These are phyloP conservation scores for Lacerta viridis DNA, from an alignment of 2,797 vertebrate genomes.

Conservation along the genomic window DNA sequence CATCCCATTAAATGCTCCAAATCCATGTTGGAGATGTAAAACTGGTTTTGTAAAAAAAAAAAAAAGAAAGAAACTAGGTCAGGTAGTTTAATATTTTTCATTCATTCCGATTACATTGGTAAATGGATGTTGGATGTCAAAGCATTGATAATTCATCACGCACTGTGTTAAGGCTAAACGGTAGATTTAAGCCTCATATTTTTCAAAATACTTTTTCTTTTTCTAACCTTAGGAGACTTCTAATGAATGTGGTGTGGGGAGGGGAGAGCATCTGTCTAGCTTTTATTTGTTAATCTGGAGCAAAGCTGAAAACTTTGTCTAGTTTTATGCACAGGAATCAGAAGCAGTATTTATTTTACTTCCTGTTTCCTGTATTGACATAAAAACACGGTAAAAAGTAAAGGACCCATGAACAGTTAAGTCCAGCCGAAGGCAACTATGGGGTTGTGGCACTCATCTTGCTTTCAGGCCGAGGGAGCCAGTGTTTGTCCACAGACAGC, in stretches of 20 bases:
- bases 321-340: background rate
- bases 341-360: background rate
- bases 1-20: background rate
- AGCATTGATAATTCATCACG: constrained; percentile 22
- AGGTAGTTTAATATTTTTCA: constrained; percentile 21
- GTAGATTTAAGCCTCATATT: background rate
- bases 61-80: constrained; percentile 21
- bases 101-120: constrained; percentile 23
- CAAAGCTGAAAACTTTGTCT: background rate
- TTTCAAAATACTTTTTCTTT: background rate
- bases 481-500: too few relatives aligned
- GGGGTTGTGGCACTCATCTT: too few relatives aligned
- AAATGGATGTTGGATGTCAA: constrained; percentile 17
- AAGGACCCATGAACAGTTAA: too few relatives aligned
- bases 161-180: background rate
- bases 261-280: background rate
- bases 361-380: too few relatives aligned
- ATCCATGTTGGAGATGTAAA: background rate
- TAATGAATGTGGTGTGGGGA: background rate
- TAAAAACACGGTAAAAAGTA: too few relatives aligned
- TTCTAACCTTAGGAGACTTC: background rate
- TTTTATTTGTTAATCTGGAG: background rate
- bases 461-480: too few relatives aligned
- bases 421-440: too few relatives aligned
- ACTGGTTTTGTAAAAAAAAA: background rate